Evolutionary conservation across 2,888 invertebrate species (phyloP), one percentile per base, ranked within the genome.

Genomic region (Hemistola chrysoprasaria): DNA sequence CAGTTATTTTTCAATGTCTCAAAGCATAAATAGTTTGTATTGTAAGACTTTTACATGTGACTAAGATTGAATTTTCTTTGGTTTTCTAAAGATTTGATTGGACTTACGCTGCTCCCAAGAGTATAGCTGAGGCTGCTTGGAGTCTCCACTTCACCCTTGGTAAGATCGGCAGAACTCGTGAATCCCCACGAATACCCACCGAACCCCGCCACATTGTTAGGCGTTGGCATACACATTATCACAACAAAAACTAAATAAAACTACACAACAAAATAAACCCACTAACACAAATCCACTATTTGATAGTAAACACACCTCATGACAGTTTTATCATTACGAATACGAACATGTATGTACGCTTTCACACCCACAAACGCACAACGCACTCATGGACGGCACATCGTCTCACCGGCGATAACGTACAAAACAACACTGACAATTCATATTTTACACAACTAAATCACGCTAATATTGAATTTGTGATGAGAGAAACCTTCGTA

Each of bases 151-250:
- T 90, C 90, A 51, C 76, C 79, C 61, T 90, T 90, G 35, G 86
- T 83, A 49, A 87, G 85, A 51, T 90, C 90, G 25, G 87, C 85
- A 8, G 87, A 70, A 47, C 86, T 86, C 46, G 88, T 84, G 63
- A 90, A 90, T 50, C 87, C 87, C 90, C 90, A 90, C 49, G 88
- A 82, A 63, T 90, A 90, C 34, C 88, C 89, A 61, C 89, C 89
- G 67, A 90, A 89, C 49, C 88, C 87, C 66, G 89, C 78, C 45
- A 89, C 89, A 81, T 89, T 90, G 53, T 80, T 88, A 61, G 88
- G 88, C 53, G 88, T 90, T 57, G 89, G 89, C 89, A 90, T 90
- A 84, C 89, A 90, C 90, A 90, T 90, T 72, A 80, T 90, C 58
- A 66, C 53, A 42, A 60, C 50, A 57, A 62, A 59, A 56, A 59